These are phyloP conservation scores for Laticauda colubrina DNA, from an alignment of 2,113 vertebrate species.

Conservation along the genomic window DNA sequence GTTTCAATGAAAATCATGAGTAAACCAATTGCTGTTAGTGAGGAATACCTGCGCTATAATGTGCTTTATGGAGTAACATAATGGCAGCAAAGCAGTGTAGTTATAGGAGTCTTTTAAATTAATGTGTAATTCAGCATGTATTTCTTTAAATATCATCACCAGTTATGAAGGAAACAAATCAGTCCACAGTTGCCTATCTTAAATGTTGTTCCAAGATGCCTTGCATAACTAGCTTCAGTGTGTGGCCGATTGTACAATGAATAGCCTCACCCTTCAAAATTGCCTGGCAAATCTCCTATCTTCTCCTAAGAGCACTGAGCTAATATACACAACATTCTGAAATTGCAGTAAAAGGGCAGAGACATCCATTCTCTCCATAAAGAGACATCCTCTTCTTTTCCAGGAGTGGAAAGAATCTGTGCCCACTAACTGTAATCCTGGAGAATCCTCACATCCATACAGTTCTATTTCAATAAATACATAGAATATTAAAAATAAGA, in stretches of 20 bases:
- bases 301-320: background rate
- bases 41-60: background rate
- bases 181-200: background rate
- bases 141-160: background rate
- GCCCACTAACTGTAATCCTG: background rate
- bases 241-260: background rate
- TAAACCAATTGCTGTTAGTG: background rate
- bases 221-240: background rate
- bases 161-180: background rate
- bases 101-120: background rate
- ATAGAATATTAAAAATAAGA: background rate
- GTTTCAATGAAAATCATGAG: background rate
- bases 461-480: background rate
- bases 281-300: background rate
- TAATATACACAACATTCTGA: background rate
- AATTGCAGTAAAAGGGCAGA: background rate
- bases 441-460: background rate
- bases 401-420: background rate
- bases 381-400: background rate
- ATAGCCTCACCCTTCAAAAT: background rate
- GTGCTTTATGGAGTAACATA: background rate
- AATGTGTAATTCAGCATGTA: background rate
- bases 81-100: background rate
- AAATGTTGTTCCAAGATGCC: background rate
- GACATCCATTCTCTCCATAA: background rate